Evolutionary conservation across 2,113 vertebrate species (phyloP), one percentile per base, ranked within the genome.

Genomic region (Rhadina sibilatrix): DNA sequence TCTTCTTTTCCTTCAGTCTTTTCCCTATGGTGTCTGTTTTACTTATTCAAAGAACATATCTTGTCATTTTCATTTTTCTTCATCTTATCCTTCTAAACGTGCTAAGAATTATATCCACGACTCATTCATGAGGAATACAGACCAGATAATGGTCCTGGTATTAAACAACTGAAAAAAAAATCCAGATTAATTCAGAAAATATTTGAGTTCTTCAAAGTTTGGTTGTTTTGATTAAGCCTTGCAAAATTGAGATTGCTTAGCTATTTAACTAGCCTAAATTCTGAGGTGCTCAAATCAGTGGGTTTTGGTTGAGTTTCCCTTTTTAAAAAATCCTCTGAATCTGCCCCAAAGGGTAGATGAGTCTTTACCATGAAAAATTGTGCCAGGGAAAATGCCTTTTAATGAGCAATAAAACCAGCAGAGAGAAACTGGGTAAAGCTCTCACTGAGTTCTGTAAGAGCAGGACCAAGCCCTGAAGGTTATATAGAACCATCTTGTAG

Each of bases 401-500:
- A 98, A 97, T 97, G 94, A 98, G 75, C 94, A 97, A 87, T 97
- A 97, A 97, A 97, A 95, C 54, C 95, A 91, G 89, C 65, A 95
- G 97, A 97, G 91, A 96, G 93, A 92, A 98, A 92, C 93, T 53
- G 57, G 89, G 53, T 96, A 93, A 94, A 94, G 90, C 74, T 96
- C 92, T 95, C 65, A 69, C 38, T 57, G 80, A 91, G 79, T 87
- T 96, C 83, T 93, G 44, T 90, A 94, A 79, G 89, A 96, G 79
- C 57, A 87, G 88, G 81, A 96, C 90, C 69, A 87, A 96, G 93
- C 89, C 90, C 90, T 94, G 74, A 97, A 98, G 97, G 92, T 95
- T 98, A 87, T 95, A 98, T 79, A 97, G 98, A 98, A 97, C 97
- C 97, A 98, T 98, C 98, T 98, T 98, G 98, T 97, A 98, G 98